Conservation (phyloP, 2,888 invertebrate genomes). For the Pecten maximus region DNA sequence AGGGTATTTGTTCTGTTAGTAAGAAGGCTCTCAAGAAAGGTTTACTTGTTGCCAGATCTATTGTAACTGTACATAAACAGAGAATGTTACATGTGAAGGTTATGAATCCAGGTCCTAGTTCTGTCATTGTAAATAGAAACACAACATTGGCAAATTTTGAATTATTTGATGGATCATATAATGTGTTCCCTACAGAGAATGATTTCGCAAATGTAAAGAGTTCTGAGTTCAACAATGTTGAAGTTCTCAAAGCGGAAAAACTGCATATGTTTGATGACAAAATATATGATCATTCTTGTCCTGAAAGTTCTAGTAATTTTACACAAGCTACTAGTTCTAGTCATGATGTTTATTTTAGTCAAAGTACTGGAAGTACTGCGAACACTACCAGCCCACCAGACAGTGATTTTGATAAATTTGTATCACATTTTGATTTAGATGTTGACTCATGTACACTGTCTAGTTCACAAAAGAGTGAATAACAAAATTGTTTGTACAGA, state of each 20-base stretch:
- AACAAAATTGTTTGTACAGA: slow-evolving; percentile 26
- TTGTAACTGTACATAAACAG: slow-evolving; percentile 17
- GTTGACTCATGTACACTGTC: too few relatives aligned
- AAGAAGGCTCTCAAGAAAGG: slow-evolving; percentile 38
- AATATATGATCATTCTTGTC: too few relatives aligned
- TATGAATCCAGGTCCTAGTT: slow-evolving; percentile 44
- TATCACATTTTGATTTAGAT: slow-evolving; percentile 37
- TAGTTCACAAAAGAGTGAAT: too few relatives aligned
- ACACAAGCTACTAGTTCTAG: too few relatives aligned
- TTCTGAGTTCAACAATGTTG: background rate
- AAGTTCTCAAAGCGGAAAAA: too few relatives aligned
- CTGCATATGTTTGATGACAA: too few relatives aligned
- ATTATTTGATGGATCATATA: slow-evolving; percentile 50
- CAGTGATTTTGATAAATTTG: slow-evolving; percentile 31
- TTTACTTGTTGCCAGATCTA: background rate
- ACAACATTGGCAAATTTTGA: slow-evolving; percentile 22
- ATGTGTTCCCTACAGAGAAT: slow-evolving; percentile 38
- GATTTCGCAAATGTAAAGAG: background rate
- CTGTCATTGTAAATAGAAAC: background rate
- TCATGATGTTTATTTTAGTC: too few relatives aligned
- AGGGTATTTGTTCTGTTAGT: slow-evolving; percentile 43
- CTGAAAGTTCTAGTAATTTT: too few relatives aligned
- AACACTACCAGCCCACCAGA: too few relatives aligned
- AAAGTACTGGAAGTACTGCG: too few relatives aligned
- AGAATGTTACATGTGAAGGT: slow-evolving; percentile 42